Evolutionary conservation across 1,140 invertebrate species (phyloP), one percentile per base, ranked within the genome.

Genomic region (Ceratina japonica): DNA sequence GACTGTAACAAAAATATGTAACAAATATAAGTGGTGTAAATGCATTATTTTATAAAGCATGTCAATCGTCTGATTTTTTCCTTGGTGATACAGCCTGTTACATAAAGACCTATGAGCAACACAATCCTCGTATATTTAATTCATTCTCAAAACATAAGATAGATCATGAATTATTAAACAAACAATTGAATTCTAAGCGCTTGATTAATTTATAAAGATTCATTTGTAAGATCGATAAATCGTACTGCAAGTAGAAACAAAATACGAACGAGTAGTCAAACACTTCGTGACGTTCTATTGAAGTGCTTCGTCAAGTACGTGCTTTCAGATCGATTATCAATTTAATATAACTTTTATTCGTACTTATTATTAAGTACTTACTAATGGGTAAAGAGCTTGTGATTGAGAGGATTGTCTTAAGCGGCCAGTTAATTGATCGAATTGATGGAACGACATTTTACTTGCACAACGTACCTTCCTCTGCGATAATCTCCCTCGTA

Each of bases 301-400:
- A 65, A 65, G 49, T 3, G 18, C 18, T n/a, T 56, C 16, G n/a
- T 7, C n/a, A n/a, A 56, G 27, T 20, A 70, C 16, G 5, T n/a
- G 8, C 0, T 24, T 27, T 2, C 37, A 49, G 13, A 49, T 8
- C 22, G 13, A 49, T 12, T 59, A 56, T 56, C 0, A 59, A 61
- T 61, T 66, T 15, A 0, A 4, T 22, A 18, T 12, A n/a, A n/a
- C 3, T 16, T 61, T 54, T 12, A 49, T 18, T 4, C 4, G 7
- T 56, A n/a, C n/a, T n/a, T n/a, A n/a, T n/a, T n/a, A n/a, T n/a
- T n/a, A 75, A 54, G 54, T 63, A 86, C 87, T 88, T 80, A 88
- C 87, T 18, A 87, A 18, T 56, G 87, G 87, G 75, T 72, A 80
- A 59, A 86, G 58, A 24, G 87, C 77, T 56, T 83, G 75, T 56